A percentile compares a stretch with the other conserved stretches of the same genome.
These are phyloP conservation scores for Stenichneumon culpator DNA, from an alignment of 2,888 invertebrate genomes.

Conservation along the genomic window DNA sequence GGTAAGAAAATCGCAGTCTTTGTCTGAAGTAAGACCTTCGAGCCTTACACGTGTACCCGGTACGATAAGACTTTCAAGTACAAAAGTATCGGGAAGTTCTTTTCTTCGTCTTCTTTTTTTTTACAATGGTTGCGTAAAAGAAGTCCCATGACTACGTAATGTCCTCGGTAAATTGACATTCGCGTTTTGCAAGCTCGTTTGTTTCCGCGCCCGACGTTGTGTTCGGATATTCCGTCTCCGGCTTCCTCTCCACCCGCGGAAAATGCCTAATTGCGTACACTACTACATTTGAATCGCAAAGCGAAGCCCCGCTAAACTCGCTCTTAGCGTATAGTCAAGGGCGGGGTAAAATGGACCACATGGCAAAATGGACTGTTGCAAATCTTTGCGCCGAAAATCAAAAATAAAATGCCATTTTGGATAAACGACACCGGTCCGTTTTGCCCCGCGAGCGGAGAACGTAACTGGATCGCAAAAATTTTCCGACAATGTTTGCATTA, in stretches of 20 bases:
- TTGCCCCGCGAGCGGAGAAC: not conserved
- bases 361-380: too few relatives aligned
- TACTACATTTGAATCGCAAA: constrained; percentile 37
- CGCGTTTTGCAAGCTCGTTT: constrained; percentile 54
- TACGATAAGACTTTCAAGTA: constrained; percentile 36
- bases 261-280: constrained; percentile 51
- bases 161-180: constrained; percentile 59
- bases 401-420: too few relatives aligned
- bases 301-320: constrained; percentile 45
- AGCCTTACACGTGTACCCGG: constrained; percentile 56
- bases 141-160: constrained; percentile 64
- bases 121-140: constrained; percentile 63
- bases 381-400: too few relatives aligned
- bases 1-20: not conserved
- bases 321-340: too few relatives aligned
- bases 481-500: constrained; percentile 20
- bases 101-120: constrained; percentile 16
- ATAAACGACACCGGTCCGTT: too few relatives aligned
- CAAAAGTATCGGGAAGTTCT: constrained; percentile 26
- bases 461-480: not conserved
- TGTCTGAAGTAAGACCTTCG: not conserved
- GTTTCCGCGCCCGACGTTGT: constrained; percentile 26
- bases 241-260: constrained; percentile 43
- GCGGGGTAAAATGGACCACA: too few relatives aligned
- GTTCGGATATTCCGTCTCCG: constrained; percentile 11